Evolutionary conservation across 2,888 invertebrate species (phyloP).

Genomic region (Callyntrura guangdongensis): DNA sequence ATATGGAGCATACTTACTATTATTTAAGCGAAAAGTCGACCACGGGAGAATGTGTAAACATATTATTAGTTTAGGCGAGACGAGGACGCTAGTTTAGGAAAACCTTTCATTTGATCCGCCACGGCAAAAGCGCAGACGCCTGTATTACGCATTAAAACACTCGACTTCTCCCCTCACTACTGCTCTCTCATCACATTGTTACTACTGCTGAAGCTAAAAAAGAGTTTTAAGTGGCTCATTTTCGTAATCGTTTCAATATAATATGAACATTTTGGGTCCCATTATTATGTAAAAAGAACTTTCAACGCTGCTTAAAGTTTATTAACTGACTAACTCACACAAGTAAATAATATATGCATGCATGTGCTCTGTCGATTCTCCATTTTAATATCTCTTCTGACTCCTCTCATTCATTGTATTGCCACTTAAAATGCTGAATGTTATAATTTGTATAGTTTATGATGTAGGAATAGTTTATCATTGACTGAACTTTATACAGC

Average conservation of each 20-base stretch:
- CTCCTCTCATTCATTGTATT: no score
- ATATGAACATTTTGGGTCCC: background rate
- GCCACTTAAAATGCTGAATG: no score
- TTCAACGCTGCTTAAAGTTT: background rate
- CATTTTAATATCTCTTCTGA: background rate
- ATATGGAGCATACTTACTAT: constrained; percentile 1
- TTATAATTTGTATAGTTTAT: no score
- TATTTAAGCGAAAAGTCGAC: constrained; percentile 33
- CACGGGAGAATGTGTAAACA: constrained; percentile 35
- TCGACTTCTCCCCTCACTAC: background rate
- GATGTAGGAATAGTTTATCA: no score
- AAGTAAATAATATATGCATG: background rate
- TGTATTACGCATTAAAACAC: constrained; percentile 3
- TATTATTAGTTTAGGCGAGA: constrained; percentile 49
- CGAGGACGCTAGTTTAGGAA: constrained; percentile 43
- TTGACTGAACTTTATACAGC: no score
- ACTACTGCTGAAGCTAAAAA: constrained; percentile 27
- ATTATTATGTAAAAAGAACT: constrained; percentile 17
- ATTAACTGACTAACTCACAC: background rate
- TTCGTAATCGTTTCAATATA: background rate
- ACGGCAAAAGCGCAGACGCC: constrained; percentile 24
- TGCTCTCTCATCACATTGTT: constrained; percentile 29
- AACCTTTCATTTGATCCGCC: constrained; percentile 68
- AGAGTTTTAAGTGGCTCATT: constrained; percentile 9
- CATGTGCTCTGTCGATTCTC: no score